Base-by-base conservation (phyloP, 2,888 invertebrate genomes). In the Acrocera orbiculus region DNA sequence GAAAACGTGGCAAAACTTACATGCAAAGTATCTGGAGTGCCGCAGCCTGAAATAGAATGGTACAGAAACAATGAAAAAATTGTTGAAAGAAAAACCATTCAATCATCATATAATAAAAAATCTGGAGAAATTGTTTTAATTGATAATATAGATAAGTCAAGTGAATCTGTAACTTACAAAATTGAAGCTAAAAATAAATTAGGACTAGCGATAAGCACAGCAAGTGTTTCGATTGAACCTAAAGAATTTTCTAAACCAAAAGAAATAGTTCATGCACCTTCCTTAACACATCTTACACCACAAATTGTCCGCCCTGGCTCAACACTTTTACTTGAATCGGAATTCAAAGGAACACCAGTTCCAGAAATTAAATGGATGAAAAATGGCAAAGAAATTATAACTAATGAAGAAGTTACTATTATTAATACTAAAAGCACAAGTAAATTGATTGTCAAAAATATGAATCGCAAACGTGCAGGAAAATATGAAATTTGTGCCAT, bases 401-500 rank as follows among this genome's bases (percentile, higher is more conserved):
- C 70, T 28, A 68, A 65, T 44, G 67, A 74, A 31, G 70, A 75
- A 42, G 70, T 69, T 38, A 54, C 61, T 23, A 70, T 81, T 32
- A 49, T 52, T 34, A 58, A 61, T 5, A 66, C 69, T 41, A 69
- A 73, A 38, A 72, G 66, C 28, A 69, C 63, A 40, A 77, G 80
- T 1, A 68, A 61, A 27, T 60, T 86, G 16, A 67, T 59, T 44
- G 70, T 87, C 38, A 62, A 66, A 23, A 73, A 78, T 42, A 67
- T 71, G 46, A 70, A 71, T 27, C 76, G 75, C 53, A 76, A 76
- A 49, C 78, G 82, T 51, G 69, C 71, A 38, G 92, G 92, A 17
- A 86, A 85, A 58, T 92, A 89, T 57, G 87, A 89, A 65, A 75
- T 87, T 10, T 65, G 76, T 16, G 76, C 83, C n/a, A 69, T 73